Conservation (phyloP, 2,113 vertebrate genomes). For the Embiotoca jacksoni region DNA sequence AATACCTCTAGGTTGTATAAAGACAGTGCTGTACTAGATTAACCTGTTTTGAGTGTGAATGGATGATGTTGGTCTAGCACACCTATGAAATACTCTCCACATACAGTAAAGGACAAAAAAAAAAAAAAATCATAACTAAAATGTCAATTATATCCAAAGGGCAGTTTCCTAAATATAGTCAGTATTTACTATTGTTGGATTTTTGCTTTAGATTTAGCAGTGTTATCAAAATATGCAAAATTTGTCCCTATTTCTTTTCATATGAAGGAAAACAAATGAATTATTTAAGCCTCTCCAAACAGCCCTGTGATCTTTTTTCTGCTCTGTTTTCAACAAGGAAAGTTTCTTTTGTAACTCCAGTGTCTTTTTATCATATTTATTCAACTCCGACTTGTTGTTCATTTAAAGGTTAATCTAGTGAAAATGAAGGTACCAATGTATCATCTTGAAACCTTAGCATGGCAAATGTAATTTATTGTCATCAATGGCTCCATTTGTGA, state of each 20-base stretch:
- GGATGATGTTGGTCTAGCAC: constrained; percentile 57
- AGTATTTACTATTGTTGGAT: constrained; percentile 78
- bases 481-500: constrained; percentile 87
- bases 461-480: constrained; percentile 88
- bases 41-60: constrained; percentile 74
- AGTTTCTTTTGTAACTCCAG: constrained; percentile 79
- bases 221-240: constrained; percentile 80
- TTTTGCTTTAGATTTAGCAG: constrained; percentile 80
- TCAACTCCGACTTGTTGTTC: constrained; percentile 73
- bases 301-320: constrained; percentile 66
- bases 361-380: constrained; percentile 84
- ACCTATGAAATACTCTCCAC: constrained; percentile 58
- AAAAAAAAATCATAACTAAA: constrained; percentile 45
- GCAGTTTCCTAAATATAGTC: constrained; percentile 77
- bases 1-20: constrained; percentile 77
- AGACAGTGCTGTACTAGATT: constrained; percentile 72
- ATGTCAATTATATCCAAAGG: constrained; percentile 61
- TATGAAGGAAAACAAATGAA: constrained; percentile 55
- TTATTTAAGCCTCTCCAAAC: constrained; percentile 57
- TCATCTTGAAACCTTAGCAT: constrained; percentile 85
- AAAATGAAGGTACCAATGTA: constrained; percentile 75
- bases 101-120: constrained; percentile 41
- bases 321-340: constrained; percentile 71
- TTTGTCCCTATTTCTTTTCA: constrained; percentile 72
- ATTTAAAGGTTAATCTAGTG: constrained; percentile 78